phyloP scores from a whole-genome alignment of 1,140 invertebrate species.

The Heliconius eleuchia region DNA sequence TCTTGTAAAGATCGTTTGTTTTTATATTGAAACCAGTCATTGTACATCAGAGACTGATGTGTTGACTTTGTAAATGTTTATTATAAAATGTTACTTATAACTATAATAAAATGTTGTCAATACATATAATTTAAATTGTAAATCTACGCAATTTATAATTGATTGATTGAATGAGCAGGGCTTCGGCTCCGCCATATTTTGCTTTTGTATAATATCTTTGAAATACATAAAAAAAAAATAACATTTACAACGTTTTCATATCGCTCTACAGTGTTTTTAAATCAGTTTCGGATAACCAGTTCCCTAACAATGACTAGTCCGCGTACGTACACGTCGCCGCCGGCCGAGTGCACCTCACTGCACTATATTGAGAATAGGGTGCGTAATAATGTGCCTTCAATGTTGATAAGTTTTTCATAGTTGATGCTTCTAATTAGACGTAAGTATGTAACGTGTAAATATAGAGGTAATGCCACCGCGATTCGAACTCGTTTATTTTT shows the following conservation, averaged over 20 bases:
- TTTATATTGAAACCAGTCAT: neutral
- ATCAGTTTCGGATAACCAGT: neutral
- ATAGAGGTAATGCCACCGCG: conserved; percentile 69
- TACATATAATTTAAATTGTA: neutral
- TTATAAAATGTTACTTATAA: neutral
- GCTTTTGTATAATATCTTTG: too few relatives aligned
- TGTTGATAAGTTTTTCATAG: conserved; percentile 79
- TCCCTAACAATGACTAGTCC: neutral
- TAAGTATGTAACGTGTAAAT: conserved; percentile 73
- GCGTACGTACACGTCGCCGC: conserved; percentile 39
- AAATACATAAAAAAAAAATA: neutral
- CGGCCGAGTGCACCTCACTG: conserved; percentile 62
- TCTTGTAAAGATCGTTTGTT: neutral
- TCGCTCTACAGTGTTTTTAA: neutral
- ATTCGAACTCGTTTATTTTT: conserved; percentile 75
- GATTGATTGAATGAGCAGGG: too few relatives aligned
- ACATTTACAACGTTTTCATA: neutral
- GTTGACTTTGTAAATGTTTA: neutral
- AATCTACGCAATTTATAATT: too few relatives aligned
- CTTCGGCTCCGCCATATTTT: neutral
- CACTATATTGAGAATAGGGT: conserved; percentile 72
- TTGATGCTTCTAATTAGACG: conserved; percentile 78
- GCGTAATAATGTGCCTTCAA: conserved; percentile 80
- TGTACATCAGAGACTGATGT: neutral
- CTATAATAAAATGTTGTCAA: neutral